Conservation (phyloP, 2,888 invertebrate species). For the Eupithecia insigniata region DNA sequence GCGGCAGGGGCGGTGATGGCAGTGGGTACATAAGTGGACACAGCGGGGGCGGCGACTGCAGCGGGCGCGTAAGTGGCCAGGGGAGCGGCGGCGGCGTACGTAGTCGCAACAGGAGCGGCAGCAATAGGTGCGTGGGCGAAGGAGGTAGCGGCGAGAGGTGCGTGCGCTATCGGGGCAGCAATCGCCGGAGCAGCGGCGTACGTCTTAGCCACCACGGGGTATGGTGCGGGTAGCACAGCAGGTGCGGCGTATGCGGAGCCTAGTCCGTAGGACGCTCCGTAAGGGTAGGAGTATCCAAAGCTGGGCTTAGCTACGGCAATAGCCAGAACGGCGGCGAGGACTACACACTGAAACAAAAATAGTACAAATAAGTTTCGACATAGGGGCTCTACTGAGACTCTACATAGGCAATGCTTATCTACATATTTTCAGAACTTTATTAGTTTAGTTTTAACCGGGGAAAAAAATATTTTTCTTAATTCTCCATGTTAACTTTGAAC, state of each 20-base stretch:
- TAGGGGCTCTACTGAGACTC: too few species aligned
- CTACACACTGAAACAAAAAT: slow-evolving; percentile 51
- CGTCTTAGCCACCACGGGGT: slow-evolving; percentile 22
- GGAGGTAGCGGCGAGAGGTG: slow-evolving; percentile 5
- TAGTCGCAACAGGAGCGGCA: slow-evolving; percentile 1
- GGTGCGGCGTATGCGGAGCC: slow-evolving; percentile 31
- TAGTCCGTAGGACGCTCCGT: slow-evolving; percentile 22
- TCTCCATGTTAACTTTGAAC: background rate
- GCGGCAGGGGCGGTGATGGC: too few species aligned
- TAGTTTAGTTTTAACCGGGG: background rate
- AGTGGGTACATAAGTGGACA: too few species aligned
- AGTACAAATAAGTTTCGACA: background rate
- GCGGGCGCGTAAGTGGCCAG: background rate
- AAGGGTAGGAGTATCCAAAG: slow-evolving; percentile 27
- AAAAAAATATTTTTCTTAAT: background rate
- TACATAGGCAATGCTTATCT: background rate
- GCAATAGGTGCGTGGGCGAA: slow-evolving; percentile 1
- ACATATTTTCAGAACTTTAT: background rate
- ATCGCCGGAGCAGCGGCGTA: slow-evolving; percentile 22
- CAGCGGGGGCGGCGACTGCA: slow-evolving; percentile 16
- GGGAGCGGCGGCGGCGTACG: slow-evolving; percentile 16
- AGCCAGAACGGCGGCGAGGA: slow-evolving; percentile 59
- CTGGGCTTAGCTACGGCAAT: slow-evolving; percentile 66
- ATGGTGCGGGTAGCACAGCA: slow-evolving; percentile 20
- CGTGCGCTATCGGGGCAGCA: slow-evolving; percentile 9